These are phyloP conservation scores for Pseudoatta argentina DNA, from an alignment of 1,140 invertebrate species.

Conservation along the genomic window DNA sequence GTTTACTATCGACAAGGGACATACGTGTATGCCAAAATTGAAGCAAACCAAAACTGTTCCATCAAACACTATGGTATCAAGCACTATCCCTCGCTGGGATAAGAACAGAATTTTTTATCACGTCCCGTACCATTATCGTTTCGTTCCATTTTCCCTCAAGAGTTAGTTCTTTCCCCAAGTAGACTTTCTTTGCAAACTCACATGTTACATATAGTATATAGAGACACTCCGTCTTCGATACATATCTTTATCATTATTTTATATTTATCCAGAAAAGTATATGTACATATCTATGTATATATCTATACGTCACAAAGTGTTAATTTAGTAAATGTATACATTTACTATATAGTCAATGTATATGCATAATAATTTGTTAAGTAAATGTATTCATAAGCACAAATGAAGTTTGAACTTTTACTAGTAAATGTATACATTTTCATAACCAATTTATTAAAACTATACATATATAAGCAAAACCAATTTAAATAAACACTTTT, in stretches of 20 bases:
- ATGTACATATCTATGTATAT: not conserved
- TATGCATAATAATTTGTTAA: no score
- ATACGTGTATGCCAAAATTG: slow-evolving; percentile 27
- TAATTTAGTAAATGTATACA: no score
- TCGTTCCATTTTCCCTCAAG: slow-evolving; percentile 47
- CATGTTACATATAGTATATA: not conserved
- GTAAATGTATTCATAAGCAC: no score
- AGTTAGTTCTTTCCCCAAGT: slow-evolving; percentile 17
- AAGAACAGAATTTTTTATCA: slow-evolving; percentile 50
- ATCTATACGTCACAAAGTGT: no score
- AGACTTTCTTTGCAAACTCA: slow-evolving; percentile 11
- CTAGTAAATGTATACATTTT: no score
- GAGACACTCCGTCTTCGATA: not conserved
- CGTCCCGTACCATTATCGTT: slow-evolving; percentile 35
- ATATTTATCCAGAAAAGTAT: not conserved
- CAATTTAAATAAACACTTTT: no score
- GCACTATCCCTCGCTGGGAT: not conserved
- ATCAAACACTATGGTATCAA: slow-evolving; percentile 23
- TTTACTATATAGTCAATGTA: no score
- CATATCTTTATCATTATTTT: not conserved
- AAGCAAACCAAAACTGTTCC: slow-evolving; percentile 45
- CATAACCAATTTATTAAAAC: no score
- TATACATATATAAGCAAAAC: no score
- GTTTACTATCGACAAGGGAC: slow-evolving; percentile 43
- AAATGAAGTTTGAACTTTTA: no score